Base-by-base conservation (phyloP, 1,140 invertebrate species). In the Brachionus rotundiformis region DNA sequence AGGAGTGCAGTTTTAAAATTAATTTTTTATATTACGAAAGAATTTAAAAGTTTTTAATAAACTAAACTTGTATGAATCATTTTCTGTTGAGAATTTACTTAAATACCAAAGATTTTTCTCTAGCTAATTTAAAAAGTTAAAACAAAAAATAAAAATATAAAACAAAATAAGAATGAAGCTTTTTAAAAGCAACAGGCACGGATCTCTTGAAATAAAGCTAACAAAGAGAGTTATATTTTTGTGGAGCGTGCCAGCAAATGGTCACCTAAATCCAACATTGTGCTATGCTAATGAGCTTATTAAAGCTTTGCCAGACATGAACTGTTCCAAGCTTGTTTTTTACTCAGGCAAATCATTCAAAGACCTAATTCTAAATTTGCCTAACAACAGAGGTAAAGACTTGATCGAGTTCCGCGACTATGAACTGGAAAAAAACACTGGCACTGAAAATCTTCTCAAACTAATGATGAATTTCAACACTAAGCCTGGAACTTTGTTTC, bases 221-320 rank as follows among this genome's bases (percentile, higher is more conserved):
- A 41, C 13, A 41, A 39, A 73, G 5, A 41, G 68, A 73, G 33
- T 36, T 3, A 79, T 79, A 27, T 79, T 59, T 79, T 33, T 79
- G 41, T 79, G 76, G 76, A 79, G 76, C 47, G 76, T 79, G 11
- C 76, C 76, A 13, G 76, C 76, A 27, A 79, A 79, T 8, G 76
- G 76, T 39, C 76, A 79, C 33, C 36, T 79, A 6, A 79, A 79
- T 63, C 76, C 76, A 63, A 79, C 76, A 13, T 27, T 79, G 23
- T 79, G 76, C 47, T 79, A 39, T 8, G 59, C 47, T 3, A 79
- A 79, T 79, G 31, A 79, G 27, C 23, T 79, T 10, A 4, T 79
- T 33, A 33, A 33, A 54, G 36, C 29, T 3, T 31, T 79, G 23
- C 31, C 31, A 31, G 76, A 79, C 1, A 79, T 79, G 76, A 54